A percentile compares a stretch with the other conserved stretches of the same genome.
Conservation (phyloP, 2,113 vertebrate species). For the Ptychochromis oligacanthus region DNA sequence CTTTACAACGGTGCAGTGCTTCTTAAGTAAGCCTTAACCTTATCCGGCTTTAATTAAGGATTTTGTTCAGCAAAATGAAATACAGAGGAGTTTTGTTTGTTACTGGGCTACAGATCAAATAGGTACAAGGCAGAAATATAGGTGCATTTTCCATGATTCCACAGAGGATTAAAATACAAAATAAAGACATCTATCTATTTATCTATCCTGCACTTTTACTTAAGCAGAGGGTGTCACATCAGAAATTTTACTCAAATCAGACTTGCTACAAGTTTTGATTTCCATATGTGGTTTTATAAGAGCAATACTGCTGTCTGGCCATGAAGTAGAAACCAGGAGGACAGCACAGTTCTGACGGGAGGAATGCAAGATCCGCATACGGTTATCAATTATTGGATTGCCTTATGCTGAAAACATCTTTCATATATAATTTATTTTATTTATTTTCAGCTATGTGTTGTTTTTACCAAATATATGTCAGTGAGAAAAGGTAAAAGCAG, state of each 20-base stretch:
- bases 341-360: not conserved
- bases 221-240: no score
- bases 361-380: not conserved
- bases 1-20: not conserved
- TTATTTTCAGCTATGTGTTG: not conserved
- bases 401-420: not conserved
- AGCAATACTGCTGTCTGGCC: not conserved
- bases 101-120: not conserved
- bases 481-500: not conserved
- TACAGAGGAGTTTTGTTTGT: conserved; percentile 15
- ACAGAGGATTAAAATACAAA: not conserved
- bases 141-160: not conserved
- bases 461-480: not conserved
- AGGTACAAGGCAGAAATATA: not conserved
- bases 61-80: not conserved
- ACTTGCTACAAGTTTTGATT: no score
- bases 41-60: not conserved
- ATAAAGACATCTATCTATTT: not conserved
- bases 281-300: not conserved
- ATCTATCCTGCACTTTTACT: not conserved
- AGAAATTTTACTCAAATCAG: no score
- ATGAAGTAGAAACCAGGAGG: conserved; percentile 25
- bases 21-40: not conserved
- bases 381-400: not conserved
- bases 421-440: no score